Evolutionary conservation across 2,797 vertebrate genomes (phyloP), one percentile per base, ranked within the genome.

Genomic region (Notolabrus celidotus): DNA sequence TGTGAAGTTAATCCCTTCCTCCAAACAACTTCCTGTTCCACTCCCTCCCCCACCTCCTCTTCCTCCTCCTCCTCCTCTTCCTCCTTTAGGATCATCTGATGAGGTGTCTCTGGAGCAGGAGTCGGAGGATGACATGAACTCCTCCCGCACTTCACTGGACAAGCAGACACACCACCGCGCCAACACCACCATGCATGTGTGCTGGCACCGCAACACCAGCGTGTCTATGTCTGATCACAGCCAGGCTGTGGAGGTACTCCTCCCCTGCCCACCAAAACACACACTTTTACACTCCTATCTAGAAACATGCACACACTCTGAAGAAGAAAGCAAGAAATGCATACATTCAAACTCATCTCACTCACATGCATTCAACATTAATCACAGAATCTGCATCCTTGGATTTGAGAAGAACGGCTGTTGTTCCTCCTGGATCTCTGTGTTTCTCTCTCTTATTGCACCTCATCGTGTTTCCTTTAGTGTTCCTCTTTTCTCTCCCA

Each of bases 181-280:
- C 93, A 97, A 96, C 93, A 97, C 95, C 67, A 97, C 96, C 41
- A 92, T 97, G 95, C 97, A 97, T 52, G 97, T 99, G 91, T 99
- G 97, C 95, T 99, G 97, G 97, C 96, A 96, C 91, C 96, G 97
- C 81, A 96, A 96, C 94, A 98, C 97, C 69, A 98, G 96, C 10
- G 95, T 99, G 92, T 99, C 97, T 89, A 96, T 97, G 94, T 93
- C 95, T 8, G 97, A 99, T 89, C 96, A 95, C 94, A 96, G 95
- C 72, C 94, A 95, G 63, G 97, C 97, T 20, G 95, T 97, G 17
- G 96, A 99, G 97, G 97, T 99, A 96, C 83, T 74, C 92, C 49
- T 14, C 86, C 85, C 54, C 76, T 19, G 67, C 69, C 80, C 59
- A 17, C 58, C 46, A 19, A 46, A 2, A 63, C 53, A 27, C 41